Evolutionary conservation across 2,888 invertebrate genomes (phyloP), one percentile per base, ranked within the genome.

Genomic region (Hesperia comma): DNA sequence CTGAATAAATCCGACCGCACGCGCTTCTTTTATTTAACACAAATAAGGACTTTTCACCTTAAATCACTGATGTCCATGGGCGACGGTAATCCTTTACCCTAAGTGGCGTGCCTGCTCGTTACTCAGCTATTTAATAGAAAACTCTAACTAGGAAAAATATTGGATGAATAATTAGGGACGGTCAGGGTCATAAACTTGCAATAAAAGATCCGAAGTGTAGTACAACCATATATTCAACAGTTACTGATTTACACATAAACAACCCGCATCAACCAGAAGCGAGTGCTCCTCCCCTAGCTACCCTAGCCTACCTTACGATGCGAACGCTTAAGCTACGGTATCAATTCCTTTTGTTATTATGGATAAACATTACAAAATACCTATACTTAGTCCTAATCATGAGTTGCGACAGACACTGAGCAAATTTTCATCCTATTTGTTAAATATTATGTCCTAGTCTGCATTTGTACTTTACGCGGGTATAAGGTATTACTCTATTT

Each of bases 331-430:
- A 10, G 37, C 41, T 57, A 57, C 21, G 57, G 57, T 41, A 41
- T 56, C 57, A 57, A 57, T 57, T 57, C 57, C 57, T 57, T 57
- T 43, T 6, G 21, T 57, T 57, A 57, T n/a, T 57, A 57, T 8
- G 40, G 37, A 32, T 56, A 56, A 56, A 21, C 32, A 40, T 56
- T 56, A 57, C 41, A 40, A 43, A 56, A 57, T 57, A 57, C 19
- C 19, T 17, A 56, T 17, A 37, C 12, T 37, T 37, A 37, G 37
- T 43, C 43, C 6, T 17, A 46, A 12, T 41, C 10, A 41, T 46
- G 17, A 46, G 15, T 17, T 46, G 43, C 15, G 15, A 46, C 26
- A 26, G 15, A 46, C 43, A 46, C 17, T 46, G 43, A 46, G 43
- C 43, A 46, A 46, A 37, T 15, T 46, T 17, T 46, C 43, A 46